Percentiles rank a stretch among this genome's conserved stretches.
Conservation (phyloP, 2,797 vertebrate genomes). For the Glyptemys insculpta region DNA sequence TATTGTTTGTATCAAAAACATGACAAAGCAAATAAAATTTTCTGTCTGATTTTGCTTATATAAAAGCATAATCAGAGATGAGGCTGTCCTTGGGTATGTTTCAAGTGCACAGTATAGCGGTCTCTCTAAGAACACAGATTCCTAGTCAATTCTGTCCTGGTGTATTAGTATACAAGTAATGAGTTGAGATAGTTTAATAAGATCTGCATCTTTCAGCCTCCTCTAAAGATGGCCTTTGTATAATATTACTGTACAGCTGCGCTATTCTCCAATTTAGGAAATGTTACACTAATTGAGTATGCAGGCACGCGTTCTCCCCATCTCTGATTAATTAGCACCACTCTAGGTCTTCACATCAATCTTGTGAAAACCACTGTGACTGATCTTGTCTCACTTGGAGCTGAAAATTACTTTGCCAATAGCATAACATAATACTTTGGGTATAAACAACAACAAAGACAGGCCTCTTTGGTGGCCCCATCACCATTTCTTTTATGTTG, state of each 20-base stretch:
- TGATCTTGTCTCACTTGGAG: slow-evolving; percentile 78
- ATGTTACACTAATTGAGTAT: slow-evolving; percentile 54
- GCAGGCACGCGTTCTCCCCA: slow-evolving; percentile 64
- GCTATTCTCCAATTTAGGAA: slow-evolving; percentile 50
- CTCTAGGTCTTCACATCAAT: slow-evolving; percentile 81
- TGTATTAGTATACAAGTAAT: background rate
- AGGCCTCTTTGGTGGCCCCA: slow-evolving; percentile 49
- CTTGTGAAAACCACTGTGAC: slow-evolving; percentile 79
- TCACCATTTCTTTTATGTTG: slow-evolving; percentile 77
- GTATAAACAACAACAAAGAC: slow-evolving; percentile 78
- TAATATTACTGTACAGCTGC: slow-evolving; percentile 17
- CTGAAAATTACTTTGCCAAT: slow-evolving; percentile 83
- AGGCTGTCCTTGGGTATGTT: background rate
- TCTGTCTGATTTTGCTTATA: slow-evolving; percentile 6
- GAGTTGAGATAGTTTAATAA: background rate
- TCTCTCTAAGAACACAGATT: background rate
- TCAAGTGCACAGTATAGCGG: background rate
- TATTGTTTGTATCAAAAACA: slow-evolving; percentile 45
- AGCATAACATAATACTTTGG: slow-evolving; percentile 76
- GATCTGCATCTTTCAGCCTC: slow-evolving; percentile 7
- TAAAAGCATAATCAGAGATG: background rate
- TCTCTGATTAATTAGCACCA: slow-evolving; percentile 84
- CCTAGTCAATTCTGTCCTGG: background rate
- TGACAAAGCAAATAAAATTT: slow-evolving; percentile 38
- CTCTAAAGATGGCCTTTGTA: background rate